These are phyloP conservation scores for Channallabes apus DNA, from an alignment of 2,797 vertebrate species.

Conservation along the genomic window DNA sequence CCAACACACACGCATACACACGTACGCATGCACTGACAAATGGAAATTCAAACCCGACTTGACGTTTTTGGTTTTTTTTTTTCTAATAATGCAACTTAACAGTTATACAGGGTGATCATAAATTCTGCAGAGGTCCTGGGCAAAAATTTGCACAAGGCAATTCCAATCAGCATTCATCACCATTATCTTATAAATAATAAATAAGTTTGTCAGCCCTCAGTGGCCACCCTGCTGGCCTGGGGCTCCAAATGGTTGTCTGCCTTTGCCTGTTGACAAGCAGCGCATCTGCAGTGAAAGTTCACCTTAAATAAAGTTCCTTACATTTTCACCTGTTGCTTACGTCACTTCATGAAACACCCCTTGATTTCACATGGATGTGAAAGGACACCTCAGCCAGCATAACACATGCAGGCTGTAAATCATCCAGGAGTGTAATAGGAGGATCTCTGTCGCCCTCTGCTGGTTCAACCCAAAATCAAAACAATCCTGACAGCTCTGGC, in stretches of 20 bases:
- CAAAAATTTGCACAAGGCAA: too few relatives aligned
- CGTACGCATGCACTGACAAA: not conserved
- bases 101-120: not conserved
- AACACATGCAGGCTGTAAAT: not conserved
- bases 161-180: too few relatives aligned
- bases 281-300: not conserved
- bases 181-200: too few relatives aligned
- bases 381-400: not conserved
- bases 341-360: not conserved
- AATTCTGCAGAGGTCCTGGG: too few relatives aligned
- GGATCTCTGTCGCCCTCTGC: conserved; percentile 29
- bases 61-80: not conserved
- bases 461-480: conserved; percentile 25
- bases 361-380: not conserved
- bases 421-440: not conserved
- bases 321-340: not conserved
- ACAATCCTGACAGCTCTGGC: conserved; percentile 6
- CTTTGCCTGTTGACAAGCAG: too few relatives aligned
- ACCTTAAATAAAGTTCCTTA: not conserved
- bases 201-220: too few relatives aligned
- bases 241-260: too few relatives aligned
- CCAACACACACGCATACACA: not conserved
- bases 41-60: not conserved
- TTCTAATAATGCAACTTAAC: not conserved
- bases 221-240: too few relatives aligned